Evolutionary conservation across 1,140 invertebrate species (phyloP).

Genomic region (Drosophila truncata): DNA sequence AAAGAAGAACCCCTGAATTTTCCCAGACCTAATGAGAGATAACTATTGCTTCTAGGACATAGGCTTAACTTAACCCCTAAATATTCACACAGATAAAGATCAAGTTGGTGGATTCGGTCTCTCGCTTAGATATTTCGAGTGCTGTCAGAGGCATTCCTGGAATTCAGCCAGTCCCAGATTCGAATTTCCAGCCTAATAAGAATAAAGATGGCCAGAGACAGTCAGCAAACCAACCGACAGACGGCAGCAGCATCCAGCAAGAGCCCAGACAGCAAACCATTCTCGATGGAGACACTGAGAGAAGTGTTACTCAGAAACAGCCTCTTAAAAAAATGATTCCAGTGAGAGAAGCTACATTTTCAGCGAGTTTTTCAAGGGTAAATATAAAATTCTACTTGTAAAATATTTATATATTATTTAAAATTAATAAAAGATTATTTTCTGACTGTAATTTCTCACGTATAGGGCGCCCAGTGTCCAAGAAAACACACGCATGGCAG

Average conservation of each 20-base stretch:
- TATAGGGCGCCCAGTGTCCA: slow-evolving; percentile 21
- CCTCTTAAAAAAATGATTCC: not conserved
- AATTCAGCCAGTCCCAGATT: slow-evolving; percentile 35
- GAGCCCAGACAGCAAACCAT: slow-evolving; percentile 31
- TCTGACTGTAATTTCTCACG: slow-evolving; percentile 13
- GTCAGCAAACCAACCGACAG: slow-evolving; percentile 27
- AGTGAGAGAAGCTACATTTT: no score
- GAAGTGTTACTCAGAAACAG: not conserved
- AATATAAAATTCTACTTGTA: no score
- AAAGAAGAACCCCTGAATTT: not conserved
- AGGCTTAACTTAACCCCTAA: slow-evolving; percentile 6
- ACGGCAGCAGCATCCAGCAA: slow-evolving; percentile 9
- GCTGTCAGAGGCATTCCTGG: slow-evolving; percentile 30
- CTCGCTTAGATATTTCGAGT: slow-evolving; percentile 28
- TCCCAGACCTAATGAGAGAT: not conserved
- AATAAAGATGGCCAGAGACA: slow-evolving; percentile 40
- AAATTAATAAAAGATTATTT: not conserved
- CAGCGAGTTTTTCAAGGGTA: not conserved
- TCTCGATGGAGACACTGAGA: slow-evolving; percentile 2
- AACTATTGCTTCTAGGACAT: not conserved
- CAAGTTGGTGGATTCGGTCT: slow-evolving; percentile 2
- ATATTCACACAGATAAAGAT: slow-evolving; percentile 42
- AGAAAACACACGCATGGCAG: slow-evolving; percentile 36
- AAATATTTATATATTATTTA: not conserved
- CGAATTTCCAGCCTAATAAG: slow-evolving; percentile 44